Evolutionary conservation across 2,888 invertebrate species (phyloP), one percentile per base, ranked within the genome.

Genomic region (Rhodophaea formosa): DNA sequence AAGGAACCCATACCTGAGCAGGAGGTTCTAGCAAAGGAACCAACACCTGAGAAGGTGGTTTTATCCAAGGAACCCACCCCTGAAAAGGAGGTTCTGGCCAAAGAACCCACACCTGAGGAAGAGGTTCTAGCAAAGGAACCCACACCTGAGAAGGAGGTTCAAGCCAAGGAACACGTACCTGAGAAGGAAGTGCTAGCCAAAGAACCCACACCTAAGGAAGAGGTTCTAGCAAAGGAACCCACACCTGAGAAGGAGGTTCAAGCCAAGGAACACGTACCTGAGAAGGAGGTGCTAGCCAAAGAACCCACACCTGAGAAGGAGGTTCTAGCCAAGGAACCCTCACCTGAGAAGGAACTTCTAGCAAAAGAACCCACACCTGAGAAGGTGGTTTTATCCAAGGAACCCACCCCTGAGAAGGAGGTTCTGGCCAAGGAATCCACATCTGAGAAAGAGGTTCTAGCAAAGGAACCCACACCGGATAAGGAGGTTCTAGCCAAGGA

Each of bases 361-460:
- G 62, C 63, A 0, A 64, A 61, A 14, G 51, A 45, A 1, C 39
- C 61, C 2, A 70, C 64, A 39, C 62, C 62, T 0, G 45, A 54
- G 2, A 58, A 60, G 35, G 53, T 59, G 0, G 16, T 3, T 5
- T 3, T 3, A 23, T 23, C 23, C 23, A 23, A 3, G 23, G 23
- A 23, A 23, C 23, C 23, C 23, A 23, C 3, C 23, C 23, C 23
- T 3, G 23, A 23, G 5, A 29, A 49, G 46, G 59, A 57, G 54
- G 32, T 53, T 16, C 1, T 35, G 56, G n/a, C 45, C 0, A 44
- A 56, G 30, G 17, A 16, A 23, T 56, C 45, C 8, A 62, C 58
- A 16, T 59, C 59, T 1, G 46, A 16, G 0, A 57, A 45, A 7
- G 35, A 59, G 12, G 42, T 39, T 0, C 57, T 58, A 3, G 59